Conservation (phyloP, 2,888 invertebrate genomes). For the Noctua pronuba region DNA sequence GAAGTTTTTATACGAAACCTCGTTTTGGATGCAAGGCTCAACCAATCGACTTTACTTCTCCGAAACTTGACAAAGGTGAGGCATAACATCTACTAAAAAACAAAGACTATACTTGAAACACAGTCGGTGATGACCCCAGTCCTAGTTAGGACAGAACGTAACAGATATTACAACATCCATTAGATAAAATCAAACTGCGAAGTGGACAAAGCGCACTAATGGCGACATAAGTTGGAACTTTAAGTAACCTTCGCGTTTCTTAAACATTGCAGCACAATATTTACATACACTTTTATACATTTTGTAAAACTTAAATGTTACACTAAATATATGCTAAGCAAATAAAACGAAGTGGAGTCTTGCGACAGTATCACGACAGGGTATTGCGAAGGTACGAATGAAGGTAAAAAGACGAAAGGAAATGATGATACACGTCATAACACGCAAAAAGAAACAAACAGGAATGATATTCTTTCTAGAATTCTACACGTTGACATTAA, state of each 20-base stretch:
- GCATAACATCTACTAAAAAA: slow-evolving; percentile 28
- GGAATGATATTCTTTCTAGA: not conserved
- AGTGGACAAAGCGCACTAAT: slow-evolving; percentile 63
- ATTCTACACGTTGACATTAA: too few relatives aligned
- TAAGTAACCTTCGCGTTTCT: slow-evolving; percentile 67
- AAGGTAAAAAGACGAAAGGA: slow-evolving; percentile 10
- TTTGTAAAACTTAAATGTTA: slow-evolving; percentile 51
- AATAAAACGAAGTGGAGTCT: slow-evolving; percentile 44
- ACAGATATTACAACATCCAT: slow-evolving; percentile 63
- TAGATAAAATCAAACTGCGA: slow-evolving; percentile 69
- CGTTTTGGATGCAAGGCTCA: slow-evolving; percentile 80
- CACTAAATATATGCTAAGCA: slow-evolving; percentile 53
- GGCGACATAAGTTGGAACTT: slow-evolving; percentile 70
- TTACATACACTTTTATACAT: slow-evolving; percentile 63
- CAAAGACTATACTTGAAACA: slow-evolving; percentile 32
- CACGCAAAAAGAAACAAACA: not conserved
- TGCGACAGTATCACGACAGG: slow-evolving; percentile 11
- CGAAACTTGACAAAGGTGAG: slow-evolving; percentile 81
- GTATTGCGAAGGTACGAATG: slow-evolving; percentile 14
- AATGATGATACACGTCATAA: not conserved
- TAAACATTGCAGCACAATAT: slow-evolving; percentile 69
- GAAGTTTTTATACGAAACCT: slow-evolving; percentile 58
- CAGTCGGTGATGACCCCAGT: slow-evolving; percentile 40
- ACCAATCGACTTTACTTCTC: slow-evolving; percentile 75
- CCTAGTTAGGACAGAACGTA: slow-evolving; percentile 51